These are phyloP conservation scores for Theonella swinhoei DNA, from an alignment of 37 sponge, comb jelly and placozoan species.

Conservation along the genomic window DNA sequence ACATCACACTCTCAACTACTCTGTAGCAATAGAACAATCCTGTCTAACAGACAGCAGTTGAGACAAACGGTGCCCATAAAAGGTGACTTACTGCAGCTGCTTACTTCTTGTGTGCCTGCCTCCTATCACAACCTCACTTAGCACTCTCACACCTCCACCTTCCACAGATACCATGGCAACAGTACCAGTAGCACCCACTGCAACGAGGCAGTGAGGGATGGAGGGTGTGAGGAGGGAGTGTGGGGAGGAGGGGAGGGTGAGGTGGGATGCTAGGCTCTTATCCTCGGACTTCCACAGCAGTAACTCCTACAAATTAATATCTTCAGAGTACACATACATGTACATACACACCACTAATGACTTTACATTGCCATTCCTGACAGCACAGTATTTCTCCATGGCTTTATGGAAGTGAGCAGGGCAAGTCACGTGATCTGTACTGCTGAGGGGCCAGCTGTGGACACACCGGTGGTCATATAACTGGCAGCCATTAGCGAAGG, in stretches of 20 bases:
- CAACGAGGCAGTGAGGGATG: not conserved
- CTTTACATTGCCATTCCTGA: conserved; percentile 14
- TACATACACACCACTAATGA: not conserved
- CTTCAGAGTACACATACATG: not conserved
- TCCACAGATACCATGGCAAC: not conserved
- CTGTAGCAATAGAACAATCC: not conserved
- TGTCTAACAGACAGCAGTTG: not conserved
- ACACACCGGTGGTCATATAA: conserved; percentile 7
- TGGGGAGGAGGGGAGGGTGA: not conserved
- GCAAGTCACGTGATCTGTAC: not conserved
- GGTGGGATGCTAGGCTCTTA: not conserved
- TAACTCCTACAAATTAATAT: conserved; percentile 11
- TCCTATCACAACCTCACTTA: not conserved
- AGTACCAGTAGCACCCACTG: not conserved
- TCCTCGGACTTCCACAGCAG: conserved; percentile 11
- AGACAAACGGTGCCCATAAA: no score
- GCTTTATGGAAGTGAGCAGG: conserved; percentile 1
- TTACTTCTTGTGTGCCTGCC: not conserved
- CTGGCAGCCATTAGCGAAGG: not conserved
- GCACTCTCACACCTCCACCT: not conserved
- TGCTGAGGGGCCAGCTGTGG: conserved; percentile 12
- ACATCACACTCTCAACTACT: not conserved
- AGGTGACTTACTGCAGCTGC: not conserved
- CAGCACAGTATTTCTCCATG: conserved; percentile 4
- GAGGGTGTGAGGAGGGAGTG: conserved; percentile 8